Conservation (phyloP, 2,888 invertebrate species). For the Eugnorisma glareosa region DNA sequence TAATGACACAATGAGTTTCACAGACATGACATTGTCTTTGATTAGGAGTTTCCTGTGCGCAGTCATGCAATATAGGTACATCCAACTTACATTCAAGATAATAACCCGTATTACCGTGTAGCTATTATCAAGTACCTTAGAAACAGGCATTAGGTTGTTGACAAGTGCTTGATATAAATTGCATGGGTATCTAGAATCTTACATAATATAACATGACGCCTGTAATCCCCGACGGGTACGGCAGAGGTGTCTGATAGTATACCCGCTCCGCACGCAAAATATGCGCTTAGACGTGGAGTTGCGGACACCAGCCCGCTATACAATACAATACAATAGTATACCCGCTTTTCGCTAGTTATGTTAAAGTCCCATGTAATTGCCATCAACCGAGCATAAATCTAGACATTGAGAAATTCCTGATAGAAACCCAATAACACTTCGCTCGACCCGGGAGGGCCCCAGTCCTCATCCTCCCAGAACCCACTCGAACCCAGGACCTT, state of each 20-base stretch:
- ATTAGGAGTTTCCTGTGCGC: conserved; percentile 32
- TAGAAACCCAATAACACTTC: no score
- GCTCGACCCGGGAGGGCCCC: no score
- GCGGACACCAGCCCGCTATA: no score
- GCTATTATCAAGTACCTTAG: background rate
- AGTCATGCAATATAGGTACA: conserved; percentile 1
- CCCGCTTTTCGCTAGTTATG: background rate
- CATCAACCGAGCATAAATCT: no score
- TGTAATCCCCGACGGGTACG: background rate
- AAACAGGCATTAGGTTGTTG: background rate
- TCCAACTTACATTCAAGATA: background rate
- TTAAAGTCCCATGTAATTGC: background rate
- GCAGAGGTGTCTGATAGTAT: background rate
- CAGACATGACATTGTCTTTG: conserved; percentile 14
- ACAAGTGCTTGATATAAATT: background rate
- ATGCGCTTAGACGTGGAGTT: no score
- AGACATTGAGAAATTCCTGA: no score
- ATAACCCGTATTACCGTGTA: background rate
- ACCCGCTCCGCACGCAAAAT: no score
- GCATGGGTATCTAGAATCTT: background rate
- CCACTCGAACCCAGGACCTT: background rate
- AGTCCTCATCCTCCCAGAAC: no score
- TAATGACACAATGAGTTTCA: conserved; percentile 1
- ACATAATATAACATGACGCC: background rate
- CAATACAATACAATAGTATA: no score